phyloP scores from a whole-genome alignment of 2,113 vertebrate genomes.

The Gopherus flavomarginatus region DNA sequence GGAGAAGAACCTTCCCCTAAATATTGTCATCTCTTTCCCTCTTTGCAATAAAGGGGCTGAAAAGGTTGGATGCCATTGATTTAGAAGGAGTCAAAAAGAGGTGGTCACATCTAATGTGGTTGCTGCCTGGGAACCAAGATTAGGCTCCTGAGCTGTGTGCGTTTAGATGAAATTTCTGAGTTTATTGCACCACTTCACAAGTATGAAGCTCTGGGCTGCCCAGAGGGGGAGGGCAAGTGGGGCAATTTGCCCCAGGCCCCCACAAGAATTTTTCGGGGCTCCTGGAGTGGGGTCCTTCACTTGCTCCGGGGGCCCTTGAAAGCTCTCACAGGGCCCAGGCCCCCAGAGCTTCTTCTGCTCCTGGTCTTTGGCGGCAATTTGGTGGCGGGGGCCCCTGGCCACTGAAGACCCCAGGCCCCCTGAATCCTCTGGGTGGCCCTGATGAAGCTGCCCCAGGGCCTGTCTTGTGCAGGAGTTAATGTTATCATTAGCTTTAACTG shows the following conservation, averaged over 20 bases:
- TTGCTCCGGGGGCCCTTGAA: no score
- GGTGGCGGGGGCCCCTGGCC: no score
- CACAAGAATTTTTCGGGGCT: no score
- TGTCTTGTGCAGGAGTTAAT: background rate
- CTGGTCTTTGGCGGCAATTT: no score
- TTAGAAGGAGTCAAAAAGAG: background rate
- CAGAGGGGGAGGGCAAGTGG: no score
- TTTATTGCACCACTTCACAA: background rate
- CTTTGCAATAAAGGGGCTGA: background rate
- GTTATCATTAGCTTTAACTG: background rate
- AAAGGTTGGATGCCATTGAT: background rate
- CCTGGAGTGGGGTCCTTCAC: no score
- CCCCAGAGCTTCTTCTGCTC: no score
- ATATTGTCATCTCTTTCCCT: background rate
- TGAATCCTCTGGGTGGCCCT: no score
- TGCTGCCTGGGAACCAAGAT: background rate
- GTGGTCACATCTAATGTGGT: background rate
- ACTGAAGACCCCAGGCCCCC: no score
- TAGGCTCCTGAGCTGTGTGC: background rate
- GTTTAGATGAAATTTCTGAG: background rate
- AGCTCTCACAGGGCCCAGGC: no score
- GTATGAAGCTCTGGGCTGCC: background rate
- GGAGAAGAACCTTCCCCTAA: background rate
- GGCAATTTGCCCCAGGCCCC: no score
- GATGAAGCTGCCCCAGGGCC: no score